Evolutionary conservation across 2,113 vertebrate species (phyloP).

Genomic region (Engystomops pustulosus): DNA sequence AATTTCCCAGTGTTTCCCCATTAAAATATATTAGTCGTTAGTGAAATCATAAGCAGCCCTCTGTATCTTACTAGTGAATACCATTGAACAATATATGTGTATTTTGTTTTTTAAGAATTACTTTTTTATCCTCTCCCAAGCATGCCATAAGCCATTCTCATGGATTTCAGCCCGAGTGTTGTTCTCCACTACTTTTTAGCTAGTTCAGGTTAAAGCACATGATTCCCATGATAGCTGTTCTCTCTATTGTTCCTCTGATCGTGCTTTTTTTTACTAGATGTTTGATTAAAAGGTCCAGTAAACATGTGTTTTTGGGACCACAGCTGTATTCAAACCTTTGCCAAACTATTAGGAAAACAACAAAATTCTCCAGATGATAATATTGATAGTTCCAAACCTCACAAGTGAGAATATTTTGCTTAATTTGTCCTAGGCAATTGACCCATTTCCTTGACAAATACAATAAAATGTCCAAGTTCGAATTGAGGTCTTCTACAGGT

Average conservation of each 20-base stretch:
- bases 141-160: not conserved
- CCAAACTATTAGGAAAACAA: slow-evolving; percentile 56
- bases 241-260: not conserved
- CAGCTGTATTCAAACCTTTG: slow-evolving; percentile 44
- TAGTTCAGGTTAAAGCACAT: not conserved
- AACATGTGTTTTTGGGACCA: slow-evolving; percentile 27
- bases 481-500: not conserved
- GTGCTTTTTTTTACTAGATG: slow-evolving; percentile 11
- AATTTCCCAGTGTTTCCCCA: too few species aligned
- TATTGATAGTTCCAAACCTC: slow-evolving; percentile 28
- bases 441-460: slow-evolving; percentile 21
- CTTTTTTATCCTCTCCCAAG: too few species aligned
- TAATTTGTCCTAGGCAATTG: slow-evolving; percentile 28
- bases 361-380: slow-evolving; percentile 47
- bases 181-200: not conserved
- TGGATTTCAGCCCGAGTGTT: not conserved
- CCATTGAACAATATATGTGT: too few species aligned
- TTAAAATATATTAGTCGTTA: too few species aligned
- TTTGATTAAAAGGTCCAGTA: slow-evolving; percentile 3
- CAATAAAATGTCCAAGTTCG: slow-evolving; percentile 9
- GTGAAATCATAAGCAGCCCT: too few species aligned
- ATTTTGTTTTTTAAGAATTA: too few species aligned
- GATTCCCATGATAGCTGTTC: not conserved
- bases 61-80: too few species aligned
- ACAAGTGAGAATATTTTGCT: slow-evolving; percentile 19